Evolutionary conservation across 2,888 invertebrate species (phyloP), one percentile per base, ranked within the genome.

Genomic region (Bugula neritina): DNA sequence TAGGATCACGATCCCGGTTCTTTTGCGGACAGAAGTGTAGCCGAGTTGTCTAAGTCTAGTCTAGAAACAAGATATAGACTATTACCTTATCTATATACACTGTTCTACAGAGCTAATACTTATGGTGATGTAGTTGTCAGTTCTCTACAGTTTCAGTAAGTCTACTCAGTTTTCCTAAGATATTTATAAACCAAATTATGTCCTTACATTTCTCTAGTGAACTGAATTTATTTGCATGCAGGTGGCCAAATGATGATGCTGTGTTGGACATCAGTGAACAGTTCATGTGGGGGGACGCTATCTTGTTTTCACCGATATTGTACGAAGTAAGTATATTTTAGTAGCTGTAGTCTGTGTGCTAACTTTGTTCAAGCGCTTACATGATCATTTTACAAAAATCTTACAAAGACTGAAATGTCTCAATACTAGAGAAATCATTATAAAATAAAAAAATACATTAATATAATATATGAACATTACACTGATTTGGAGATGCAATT

Each of bases 301-400:
- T 93, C 0, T 87, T 93, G 87, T 88, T 93, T 57, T 85, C 89
- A 0, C 92, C 93, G 0, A 89, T 91, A 43, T 84, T 93, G 72
- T 81, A 74, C 72, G 77, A 72, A 27, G 77, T 77, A 17, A 57
- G 72, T n/a, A n/a, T n/a, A n/a, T n/a, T n/a, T n/a, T n/a, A n/a
- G n/a, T n/a, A n/a, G n/a, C n/a, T n/a, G n/a, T n/a, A n/a, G n/a
- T n/a, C n/a, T n/a, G n/a, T n/a, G n/a, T n/a, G n/a, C n/a, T n/a
- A n/a, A n/a, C n/a, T n/a, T n/a, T n/a, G n/a, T n/a, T n/a, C n/a
- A n/a, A n/a, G n/a, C n/a, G n/a, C n/a, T n/a, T n/a, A n/a, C n/a
- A n/a, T n/a, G n/a, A n/a, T n/a, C n/a, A n/a, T n/a, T n/a, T n/a
- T n/a, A n/a, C n/a, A n/a, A n/a, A n/a, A n/a, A n/a, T n/a, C n/a